These are phyloP conservation scores for Pachydiplax longipennis DNA, from an alignment of 2,888 invertebrate species.

Conservation along the genomic window DNA sequence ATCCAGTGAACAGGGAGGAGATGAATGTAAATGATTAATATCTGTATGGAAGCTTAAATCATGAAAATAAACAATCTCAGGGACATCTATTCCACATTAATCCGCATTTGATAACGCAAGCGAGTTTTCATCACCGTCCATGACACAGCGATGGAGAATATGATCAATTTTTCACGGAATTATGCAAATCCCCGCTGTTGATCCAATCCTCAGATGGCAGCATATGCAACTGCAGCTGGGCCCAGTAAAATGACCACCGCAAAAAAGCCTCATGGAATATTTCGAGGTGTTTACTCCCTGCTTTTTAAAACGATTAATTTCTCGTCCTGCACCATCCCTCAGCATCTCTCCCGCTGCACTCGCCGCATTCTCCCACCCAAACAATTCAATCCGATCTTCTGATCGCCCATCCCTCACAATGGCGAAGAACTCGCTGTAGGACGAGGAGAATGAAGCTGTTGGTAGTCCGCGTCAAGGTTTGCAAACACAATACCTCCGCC, in stretches of 20 bases:
- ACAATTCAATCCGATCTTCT: not conserved
- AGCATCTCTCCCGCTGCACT: not conserved
- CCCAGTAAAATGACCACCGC: not conserved
- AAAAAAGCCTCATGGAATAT: not conserved
- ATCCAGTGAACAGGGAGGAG: too few species aligned
- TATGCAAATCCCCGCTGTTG: not conserved
- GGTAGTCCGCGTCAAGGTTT: slow-evolving; percentile 9
- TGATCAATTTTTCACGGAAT: not conserved
- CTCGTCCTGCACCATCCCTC: not conserved
- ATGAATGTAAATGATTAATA: too few species aligned
- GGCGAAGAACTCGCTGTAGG: not conserved
- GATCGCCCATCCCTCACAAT: not conserved
- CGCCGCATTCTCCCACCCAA: not conserved
- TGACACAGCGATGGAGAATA: not conserved
- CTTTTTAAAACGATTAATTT: not conserved
- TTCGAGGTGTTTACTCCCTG: not conserved
- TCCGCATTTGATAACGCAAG: too few species aligned
- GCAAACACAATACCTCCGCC: slow-evolving; percentile 4
- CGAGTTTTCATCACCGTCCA: too few species aligned
- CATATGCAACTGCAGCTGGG: not conserved
- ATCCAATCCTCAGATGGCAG: not conserved
- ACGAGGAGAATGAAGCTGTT: not conserved
- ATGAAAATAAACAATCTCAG: too few species aligned
- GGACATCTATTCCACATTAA: too few species aligned
- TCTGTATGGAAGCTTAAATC: too few species aligned